Base-by-base conservation (phyloP, 2,888 invertebrate genomes). In the Ceramica pisi region DNA sequence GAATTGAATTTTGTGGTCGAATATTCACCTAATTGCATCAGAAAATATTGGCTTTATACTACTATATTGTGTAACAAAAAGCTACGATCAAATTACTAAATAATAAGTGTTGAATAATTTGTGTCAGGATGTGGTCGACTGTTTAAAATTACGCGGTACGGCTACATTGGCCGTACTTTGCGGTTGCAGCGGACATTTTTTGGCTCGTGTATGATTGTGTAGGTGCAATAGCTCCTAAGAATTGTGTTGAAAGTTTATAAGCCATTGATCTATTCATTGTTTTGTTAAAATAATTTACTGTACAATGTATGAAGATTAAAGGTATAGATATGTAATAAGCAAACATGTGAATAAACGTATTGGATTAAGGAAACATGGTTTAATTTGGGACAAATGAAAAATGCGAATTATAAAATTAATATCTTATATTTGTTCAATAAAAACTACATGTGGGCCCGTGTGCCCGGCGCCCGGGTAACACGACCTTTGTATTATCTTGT, bases 381-480 rank as follows among this genome's bases (percentile, higher is more conserved):
- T 86, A 41, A 81, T 79, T 85, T 41, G 62, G 46, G 31, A 66
- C 38, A 84, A 87, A 87, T 85, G 63, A 91, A 95, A 95, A 94
- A 92, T 92, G 90, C 94, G 77, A 94, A 93, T 95, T 95, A 95
- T 95, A 95, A 96, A 96, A 95, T 95, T 95, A 96, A 96, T 96
- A 95, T 95, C 94, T 96, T 96, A 95, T 95, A 96, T 96, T 96
- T 95, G 96, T 96, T 96, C 95, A 95, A 93, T 96, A 96, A 95
- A 95, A 96, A 95, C 95, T 96, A 96, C 94, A 95, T 95, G 95
- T 95, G 96, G 96, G 95, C 95, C 95, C 93, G 95, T 94, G 94
- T 93, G 92, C 95, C 95, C 95, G 95, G 95, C 91, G 94, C 94
- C 95, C 95, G 95, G 95, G 96, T 95, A 95, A 96, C 95, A 95